Conservation (phyloP, 2,888 invertebrate species). For the Sturmia bella region DNA sequence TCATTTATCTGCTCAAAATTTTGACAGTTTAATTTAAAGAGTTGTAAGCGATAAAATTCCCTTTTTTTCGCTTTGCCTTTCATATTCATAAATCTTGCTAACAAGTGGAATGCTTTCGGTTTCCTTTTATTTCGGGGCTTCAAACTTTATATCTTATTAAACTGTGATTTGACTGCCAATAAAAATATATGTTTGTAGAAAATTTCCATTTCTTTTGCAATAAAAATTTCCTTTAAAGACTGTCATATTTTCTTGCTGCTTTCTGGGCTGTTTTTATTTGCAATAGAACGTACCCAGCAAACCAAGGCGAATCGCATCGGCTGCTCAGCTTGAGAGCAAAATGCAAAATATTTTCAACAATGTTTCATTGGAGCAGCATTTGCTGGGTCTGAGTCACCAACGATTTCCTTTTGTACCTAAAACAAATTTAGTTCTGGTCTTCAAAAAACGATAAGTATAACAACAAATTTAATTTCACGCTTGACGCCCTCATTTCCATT, state of each 20-base stretch:
- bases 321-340: no score
- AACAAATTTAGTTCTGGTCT: conserved; percentile 64
- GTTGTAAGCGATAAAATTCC: neutral
- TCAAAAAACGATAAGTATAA: conserved; percentile 70
- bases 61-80: conserved; percentile 2
- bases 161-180: conserved; percentile 29
- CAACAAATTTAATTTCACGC: conserved; percentile 73
- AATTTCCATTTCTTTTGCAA: conserved; percentile 12
- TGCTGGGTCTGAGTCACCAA: neutral
- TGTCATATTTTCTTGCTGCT: conserved; percentile 26
- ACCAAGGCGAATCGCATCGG: no score
- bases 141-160: conserved; percentile 20
- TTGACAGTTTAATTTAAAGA: conserved; percentile 6
- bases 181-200: neutral
- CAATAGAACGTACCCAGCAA: conserved; percentile 12
- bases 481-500: conserved; percentile 72
- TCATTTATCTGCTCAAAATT: neutral
- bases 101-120: conserved; percentile 5
- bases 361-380: neutral
- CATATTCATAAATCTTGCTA: conserved; percentile 39
- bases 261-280: neutral
- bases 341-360: no score
- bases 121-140: neutral
- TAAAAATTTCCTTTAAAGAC: conserved; percentile 25
- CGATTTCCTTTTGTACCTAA: neutral